Evolutionary conservation across 2,888 invertebrate species (phyloP).

Genomic region (Caenorhabditis sp.): DNA sequence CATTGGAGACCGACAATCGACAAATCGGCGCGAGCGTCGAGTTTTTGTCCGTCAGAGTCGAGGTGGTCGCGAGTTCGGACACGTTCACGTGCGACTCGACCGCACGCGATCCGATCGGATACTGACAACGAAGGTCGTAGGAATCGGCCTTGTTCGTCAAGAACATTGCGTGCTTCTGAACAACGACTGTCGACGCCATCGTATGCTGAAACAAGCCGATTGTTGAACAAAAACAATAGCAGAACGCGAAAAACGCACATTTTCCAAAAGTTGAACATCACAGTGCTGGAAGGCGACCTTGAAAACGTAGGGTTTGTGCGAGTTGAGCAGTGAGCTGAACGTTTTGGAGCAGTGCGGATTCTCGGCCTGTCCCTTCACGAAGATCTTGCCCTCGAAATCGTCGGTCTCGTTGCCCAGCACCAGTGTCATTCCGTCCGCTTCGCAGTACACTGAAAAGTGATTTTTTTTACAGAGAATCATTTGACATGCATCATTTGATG

Average conservation of each 20-base stretch:
- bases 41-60: slow-evolving; percentile 67
- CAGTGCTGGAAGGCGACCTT: slow-evolving; percentile 76
- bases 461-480: background rate
- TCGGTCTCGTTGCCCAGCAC: slow-evolving; percentile 66
- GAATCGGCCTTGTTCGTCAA: slow-evolving; percentile 95
- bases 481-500: too few relatives aligned
- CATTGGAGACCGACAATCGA: slow-evolving; percentile 70
- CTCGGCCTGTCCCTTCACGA: slow-evolving; percentile 76
- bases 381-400: slow-evolving; percentile 75
- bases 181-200: slow-evolving; percentile 85
- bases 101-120: slow-evolving; percentile 48
- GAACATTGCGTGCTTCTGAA: slow-evolving; percentile 95
- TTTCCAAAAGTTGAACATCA: slow-evolving; percentile 70
- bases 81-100: slow-evolving; percentile 81
- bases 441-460: slow-evolving; percentile 73
- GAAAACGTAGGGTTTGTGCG: slow-evolving; percentile 71
- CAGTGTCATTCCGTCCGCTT: slow-evolving; percentile 75
- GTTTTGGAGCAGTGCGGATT: slow-evolving; percentile 76
- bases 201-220: slow-evolving; percentile 78
- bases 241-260: too few relatives aligned
- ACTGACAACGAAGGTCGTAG: slow-evolving; percentile 85
- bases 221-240: too few relatives aligned
- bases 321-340: slow-evolving; percentile 61
- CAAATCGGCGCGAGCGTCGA: slow-evolving; percentile 59
- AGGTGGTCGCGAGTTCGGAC: slow-evolving; percentile 68